phyloP scores from a whole-genome alignment of 2,113 vertebrate species.

The Ceratotherium simum region DNA sequence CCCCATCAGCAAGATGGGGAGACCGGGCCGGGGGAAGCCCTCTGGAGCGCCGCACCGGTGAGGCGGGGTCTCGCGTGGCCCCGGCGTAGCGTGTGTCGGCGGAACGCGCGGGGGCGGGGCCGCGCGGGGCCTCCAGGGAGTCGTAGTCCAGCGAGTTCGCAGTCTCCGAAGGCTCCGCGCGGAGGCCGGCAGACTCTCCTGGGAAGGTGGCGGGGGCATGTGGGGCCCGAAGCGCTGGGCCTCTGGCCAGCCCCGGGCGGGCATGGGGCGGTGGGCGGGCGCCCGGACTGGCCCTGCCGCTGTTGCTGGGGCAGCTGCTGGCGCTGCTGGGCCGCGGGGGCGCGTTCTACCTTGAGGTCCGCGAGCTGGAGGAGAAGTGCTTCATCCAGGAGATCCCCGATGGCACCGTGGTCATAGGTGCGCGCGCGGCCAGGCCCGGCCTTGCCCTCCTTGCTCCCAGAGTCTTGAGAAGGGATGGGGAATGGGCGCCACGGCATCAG shows the following conservation, averaged over 20 bases:
- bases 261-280: not conserved
- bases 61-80: not conserved
- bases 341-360: slow-evolving; percentile 91
- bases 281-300: not conserved
- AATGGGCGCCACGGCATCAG: not conserved
- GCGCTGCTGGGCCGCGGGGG: slow-evolving; percentile 60
- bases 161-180: not conserved
- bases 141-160: slow-evolving; percentile 36
- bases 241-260: not conserved
- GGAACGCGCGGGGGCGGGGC: not conserved
- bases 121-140: slow-evolving; percentile 15
- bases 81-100: not conserved
- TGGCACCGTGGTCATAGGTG: slow-evolving; percentile 94
- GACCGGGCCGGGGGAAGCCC: accelerated
- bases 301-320: slow-evolving; percentile 13
- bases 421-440: not conserved
- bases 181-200: not conserved
- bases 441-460: not conserved
- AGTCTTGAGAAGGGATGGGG: not conserved
- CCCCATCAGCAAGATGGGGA: not conserved
- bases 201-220: not conserved
- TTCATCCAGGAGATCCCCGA: slow-evolving; percentile 94
- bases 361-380: slow-evolving; percentile 93
- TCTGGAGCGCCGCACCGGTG: not conserved
- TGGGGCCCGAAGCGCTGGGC: not conserved